Conservation (phyloP, 2,797 vertebrate genomes). For the Aphelocoma californica region DNA sequence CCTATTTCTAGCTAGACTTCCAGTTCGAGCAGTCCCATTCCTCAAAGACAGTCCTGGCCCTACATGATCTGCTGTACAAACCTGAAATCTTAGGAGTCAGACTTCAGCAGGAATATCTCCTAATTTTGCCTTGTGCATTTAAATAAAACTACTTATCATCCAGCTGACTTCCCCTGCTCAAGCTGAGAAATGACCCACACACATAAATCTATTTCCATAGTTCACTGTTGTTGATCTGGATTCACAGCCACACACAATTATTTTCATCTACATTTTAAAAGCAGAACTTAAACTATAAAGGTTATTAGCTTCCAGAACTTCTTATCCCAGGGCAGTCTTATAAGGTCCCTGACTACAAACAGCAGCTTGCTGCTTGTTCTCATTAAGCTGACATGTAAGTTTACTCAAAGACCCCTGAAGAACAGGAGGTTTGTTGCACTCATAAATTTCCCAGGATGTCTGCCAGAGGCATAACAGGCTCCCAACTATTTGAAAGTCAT, state of each 20-base stretch:
- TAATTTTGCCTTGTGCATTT: not conserved
- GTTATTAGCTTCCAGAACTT: not conserved
- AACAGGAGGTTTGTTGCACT: not conserved
- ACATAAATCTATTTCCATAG: not conserved
- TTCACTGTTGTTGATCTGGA: not conserved
- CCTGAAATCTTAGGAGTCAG: not conserved
- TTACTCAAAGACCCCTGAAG: not conserved
- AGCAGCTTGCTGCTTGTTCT: not conserved
- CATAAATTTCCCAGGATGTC: not conserved
- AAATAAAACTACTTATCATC: not conserved
- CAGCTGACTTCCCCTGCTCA: not conserved
- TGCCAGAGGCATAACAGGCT: not conserved
- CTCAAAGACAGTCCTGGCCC: not conserved
- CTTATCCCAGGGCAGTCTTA: not conserved
- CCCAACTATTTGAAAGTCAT: not conserved
- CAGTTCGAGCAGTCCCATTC: not conserved
- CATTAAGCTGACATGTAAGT: not conserved
- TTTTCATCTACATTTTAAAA: not conserved
- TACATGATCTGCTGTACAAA: not conserved
- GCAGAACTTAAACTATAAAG: not conserved
- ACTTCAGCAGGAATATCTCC: not conserved
- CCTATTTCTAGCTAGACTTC: not conserved
- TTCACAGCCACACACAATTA: not conserved
- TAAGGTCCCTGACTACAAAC: not conserved
- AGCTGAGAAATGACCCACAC: not conserved